Base-by-base conservation (phyloP, 2,888 invertebrate species). In the Aproaerema taeniolella region DNA sequence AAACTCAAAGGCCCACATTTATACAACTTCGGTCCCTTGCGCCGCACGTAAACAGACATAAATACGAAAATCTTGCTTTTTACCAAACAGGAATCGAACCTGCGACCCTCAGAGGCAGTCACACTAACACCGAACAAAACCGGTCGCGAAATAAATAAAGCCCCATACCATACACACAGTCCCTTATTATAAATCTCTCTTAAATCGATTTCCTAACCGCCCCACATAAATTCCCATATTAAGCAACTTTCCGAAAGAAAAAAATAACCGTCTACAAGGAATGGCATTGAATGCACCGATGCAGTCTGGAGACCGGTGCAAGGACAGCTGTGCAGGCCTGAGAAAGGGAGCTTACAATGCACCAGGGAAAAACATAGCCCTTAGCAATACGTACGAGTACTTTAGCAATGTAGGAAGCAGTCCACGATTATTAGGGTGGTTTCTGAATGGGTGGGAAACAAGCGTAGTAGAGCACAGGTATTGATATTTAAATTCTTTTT, bases 271-370 rank as follows among this genome's bases (percentile, higher is more conserved):
- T 61, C 67, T 65, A 55, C 56, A 57, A 64, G 53, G 54, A 57
- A 42, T 45, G 63, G 66, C 58, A 61, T 62, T 67, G 46, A 42
- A 46, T 50, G n/a, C n/a, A n/a, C n/a, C n/a, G n/a, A n/a, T n/a
- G 42, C 42, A 32, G 29, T 25, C 50, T 57, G 56, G 49, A 20
- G 53, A 52, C 65, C 66, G 67, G 61, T 71, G 72, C 69, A 67
- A 32, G 68, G 74, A 62, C 78, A 77, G 78, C 64, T 78, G 76
- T 60, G 52, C 37, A 54, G 56, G 55, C 56, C 50, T 52, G 55
- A 70, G 68, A 68, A 75, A 69, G 69, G 67, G 63, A 61, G 54
- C 54, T 52, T 54, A 38, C 4, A 20, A 8, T 20, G 8, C 8
- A 20, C 4, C 20, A 20, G n/a, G n/a, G n/a, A n/a, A n/a, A 20